phyloP scores from a whole-genome alignment of 2,797 vertebrate genomes.

The Crax fasciolata region DNA sequence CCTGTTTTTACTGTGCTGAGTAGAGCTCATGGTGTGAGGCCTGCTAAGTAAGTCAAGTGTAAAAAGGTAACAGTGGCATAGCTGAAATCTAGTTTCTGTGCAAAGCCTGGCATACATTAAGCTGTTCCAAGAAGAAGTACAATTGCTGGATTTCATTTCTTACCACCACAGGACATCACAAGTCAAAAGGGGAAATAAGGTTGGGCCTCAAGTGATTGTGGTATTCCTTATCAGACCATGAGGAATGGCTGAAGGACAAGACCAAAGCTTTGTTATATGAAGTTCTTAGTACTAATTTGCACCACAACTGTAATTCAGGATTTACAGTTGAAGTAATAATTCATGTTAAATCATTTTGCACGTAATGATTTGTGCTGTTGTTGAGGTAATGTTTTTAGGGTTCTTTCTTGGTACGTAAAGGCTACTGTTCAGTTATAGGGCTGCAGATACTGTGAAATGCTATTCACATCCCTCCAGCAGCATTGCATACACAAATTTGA shows the following conservation, averaged over 20 bases:
- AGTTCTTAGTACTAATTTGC: background rate
- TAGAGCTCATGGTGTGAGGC: background rate
- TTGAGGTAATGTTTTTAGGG: background rate
- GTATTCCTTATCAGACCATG: background rate
- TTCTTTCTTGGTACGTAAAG: background rate
- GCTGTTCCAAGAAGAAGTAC: background rate
- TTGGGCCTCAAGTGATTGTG: background rate
- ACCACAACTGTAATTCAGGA: background rate
- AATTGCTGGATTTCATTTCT: background rate
- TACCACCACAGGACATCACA: background rate
- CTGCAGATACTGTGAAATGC: background rate
- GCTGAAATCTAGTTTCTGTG: background rate
- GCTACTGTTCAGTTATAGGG: background rate
- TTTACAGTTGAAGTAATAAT: background rate
- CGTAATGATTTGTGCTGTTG: background rate
- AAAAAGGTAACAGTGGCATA: background rate
- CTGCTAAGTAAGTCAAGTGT: background rate
- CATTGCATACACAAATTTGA: accelerated
- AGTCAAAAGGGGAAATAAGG: background rate
- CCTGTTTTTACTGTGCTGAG: background rate
- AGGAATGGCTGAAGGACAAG: background rate
- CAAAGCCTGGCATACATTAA: background rate
- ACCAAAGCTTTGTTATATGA: background rate
- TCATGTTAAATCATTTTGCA: background rate
- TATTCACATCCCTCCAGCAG: background rate